Conservation (phyloP, 2,888 invertebrate species). For the Tetanocera ferruginea region DNA sequence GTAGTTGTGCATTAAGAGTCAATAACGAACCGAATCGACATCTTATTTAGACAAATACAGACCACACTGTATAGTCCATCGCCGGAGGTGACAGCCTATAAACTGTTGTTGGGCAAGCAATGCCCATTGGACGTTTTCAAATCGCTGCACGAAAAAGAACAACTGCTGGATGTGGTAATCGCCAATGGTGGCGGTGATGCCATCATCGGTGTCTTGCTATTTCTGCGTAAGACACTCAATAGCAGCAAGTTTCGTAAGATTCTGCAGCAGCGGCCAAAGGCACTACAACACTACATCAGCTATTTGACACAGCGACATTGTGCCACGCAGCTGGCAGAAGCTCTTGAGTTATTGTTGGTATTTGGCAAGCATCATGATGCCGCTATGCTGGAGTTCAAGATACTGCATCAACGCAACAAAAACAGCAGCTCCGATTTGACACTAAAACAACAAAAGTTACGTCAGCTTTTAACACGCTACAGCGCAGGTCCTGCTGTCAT, state of each 20-base stretch:
- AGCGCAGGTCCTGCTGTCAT: conserved; percentile 51
- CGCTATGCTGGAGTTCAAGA: conserved; percentile 71
- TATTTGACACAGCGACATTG: conserved; percentile 77
- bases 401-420: conserved; percentile 56
- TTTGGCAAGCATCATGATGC: conserved; percentile 78
- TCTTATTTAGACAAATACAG: conserved; percentile 55
- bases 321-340: conserved; percentile 71
- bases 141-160: conserved; percentile 78
- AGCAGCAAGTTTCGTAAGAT: conserved; percentile 79
- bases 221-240: conserved; percentile 81
- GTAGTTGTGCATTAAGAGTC: neutral
- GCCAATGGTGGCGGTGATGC: conserved; percentile 83
- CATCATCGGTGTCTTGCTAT: conserved; percentile 77
- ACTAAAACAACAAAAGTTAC: conserved; percentile 62
- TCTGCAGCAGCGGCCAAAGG: conserved; percentile 78
- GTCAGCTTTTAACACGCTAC: conserved; percentile 57
- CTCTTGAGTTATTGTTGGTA: conserved; percentile 81
- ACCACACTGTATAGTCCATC: conserved; percentile 65
- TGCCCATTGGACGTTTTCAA: conserved; percentile 71
- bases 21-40: neutral
- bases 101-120: conserved; percentile 71
- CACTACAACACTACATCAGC: conserved; percentile 81
- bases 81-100: conserved; percentile 59
- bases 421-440: conserved; percentile 52
- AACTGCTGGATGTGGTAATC: conserved; percentile 79